Evolutionary conservation across 2,888 invertebrate genomes (phyloP).

Genomic region (Acanthopleura granulata): DNA sequence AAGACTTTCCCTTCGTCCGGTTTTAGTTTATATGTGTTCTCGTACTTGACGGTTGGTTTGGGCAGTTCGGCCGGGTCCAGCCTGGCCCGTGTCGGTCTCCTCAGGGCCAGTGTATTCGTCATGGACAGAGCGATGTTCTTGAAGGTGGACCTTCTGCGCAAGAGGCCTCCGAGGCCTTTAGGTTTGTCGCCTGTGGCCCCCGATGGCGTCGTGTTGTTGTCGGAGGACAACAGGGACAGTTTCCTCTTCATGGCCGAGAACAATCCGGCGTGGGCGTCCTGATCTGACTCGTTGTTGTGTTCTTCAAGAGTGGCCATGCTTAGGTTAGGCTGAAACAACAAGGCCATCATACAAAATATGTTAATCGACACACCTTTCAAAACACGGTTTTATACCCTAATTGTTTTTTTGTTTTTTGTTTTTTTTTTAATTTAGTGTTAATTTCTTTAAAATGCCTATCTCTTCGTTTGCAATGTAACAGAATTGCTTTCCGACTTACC

Average conservation of each 20-base stretch:
- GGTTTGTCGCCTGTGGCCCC: background rate
- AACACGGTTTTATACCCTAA: no score
- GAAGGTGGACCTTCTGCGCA: conserved; percentile 19
- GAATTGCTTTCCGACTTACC: no score
- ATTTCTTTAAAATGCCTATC: no score
- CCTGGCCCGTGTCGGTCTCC: conserved; percentile 15
- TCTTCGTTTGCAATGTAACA: no score
- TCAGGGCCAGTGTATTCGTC: conserved; percentile 12
- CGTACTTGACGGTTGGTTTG: conserved; percentile 20
- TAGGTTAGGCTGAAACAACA: background rate
- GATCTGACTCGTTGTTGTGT: background rate
- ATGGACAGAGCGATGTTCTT: conserved; percentile 21
- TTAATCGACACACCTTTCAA: no score
- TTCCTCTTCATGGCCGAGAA: conserved; percentile 5
- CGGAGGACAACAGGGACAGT: background rate
- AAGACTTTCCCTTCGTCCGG: conserved; percentile 28
- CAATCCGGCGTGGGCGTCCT: background rate
- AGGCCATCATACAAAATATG: no score
- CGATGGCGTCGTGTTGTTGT: background rate
- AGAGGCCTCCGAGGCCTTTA: background rate
- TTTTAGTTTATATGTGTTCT: conserved; percentile 29
- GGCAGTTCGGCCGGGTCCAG: background rate
- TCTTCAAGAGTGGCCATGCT: background rate
- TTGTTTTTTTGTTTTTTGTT: no score
- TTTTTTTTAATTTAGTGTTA: no score